phyloP scores from a whole-genome alignment of 1,140 invertebrate genomes.

The Riptortus pedestris region DNA sequence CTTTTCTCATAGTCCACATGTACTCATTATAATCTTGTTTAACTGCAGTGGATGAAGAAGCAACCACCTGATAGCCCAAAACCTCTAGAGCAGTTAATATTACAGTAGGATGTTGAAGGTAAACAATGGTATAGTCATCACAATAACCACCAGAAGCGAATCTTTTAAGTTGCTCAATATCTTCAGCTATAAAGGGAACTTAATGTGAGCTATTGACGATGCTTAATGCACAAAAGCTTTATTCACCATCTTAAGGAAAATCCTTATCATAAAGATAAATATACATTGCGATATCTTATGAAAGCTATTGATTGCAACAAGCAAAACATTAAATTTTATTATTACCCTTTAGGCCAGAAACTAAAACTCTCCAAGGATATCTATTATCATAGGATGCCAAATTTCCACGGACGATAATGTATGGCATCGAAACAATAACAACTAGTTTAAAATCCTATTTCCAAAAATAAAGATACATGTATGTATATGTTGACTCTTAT shows the following conservation, averaged over 20 bases:
- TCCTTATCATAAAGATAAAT: background rate
- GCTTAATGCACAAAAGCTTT: background rate
- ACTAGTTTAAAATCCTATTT: too few species aligned
- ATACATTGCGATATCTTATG: background rate
- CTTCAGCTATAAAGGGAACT: slow-evolving; percentile 47
- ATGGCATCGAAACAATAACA: slow-evolving; percentile 51
- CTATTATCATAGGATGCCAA: slow-evolving; percentile 70
- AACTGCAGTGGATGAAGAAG: slow-evolving; percentile 69
- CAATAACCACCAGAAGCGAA: slow-evolving; percentile 70
- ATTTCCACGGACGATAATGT: slow-evolving; percentile 77
- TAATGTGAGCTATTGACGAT: background rate
- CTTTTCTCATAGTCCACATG: slow-evolving; percentile 85
- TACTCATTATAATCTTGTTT: slow-evolving; percentile 80
- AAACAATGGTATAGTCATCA: slow-evolving; percentile 68
- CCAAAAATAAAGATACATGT: too few species aligned
- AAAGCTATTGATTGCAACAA: background rate
- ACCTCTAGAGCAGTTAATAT: slow-evolving; percentile 75
- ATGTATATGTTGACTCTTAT: too few species aligned
- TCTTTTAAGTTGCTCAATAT: slow-evolving; percentile 65
- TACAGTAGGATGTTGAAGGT: slow-evolving; percentile 73
- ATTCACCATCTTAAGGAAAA: background rate
- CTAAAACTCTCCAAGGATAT: slow-evolving; percentile 72
- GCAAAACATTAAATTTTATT: too few species aligned
- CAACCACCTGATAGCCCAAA: slow-evolving; percentile 73
- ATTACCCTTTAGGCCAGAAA: slow-evolving; percentile 69